These are phyloP conservation scores for Cepphus grylle DNA, from an alignment of 2,113 vertebrate genomes.

Conservation along the genomic window DNA sequence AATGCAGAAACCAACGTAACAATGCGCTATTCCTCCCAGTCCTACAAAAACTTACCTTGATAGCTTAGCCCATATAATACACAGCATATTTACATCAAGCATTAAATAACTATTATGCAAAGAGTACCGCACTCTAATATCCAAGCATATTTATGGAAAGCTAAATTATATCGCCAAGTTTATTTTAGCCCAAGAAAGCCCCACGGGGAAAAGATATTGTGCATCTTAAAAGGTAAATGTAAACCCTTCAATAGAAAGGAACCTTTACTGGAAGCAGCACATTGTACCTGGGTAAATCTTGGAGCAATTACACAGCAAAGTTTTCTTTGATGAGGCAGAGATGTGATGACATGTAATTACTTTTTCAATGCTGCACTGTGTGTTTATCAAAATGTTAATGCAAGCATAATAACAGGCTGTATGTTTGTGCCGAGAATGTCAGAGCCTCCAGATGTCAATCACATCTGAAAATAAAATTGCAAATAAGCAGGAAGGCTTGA, in stretches of 20 bases:
- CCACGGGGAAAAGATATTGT: constrained; percentile 67
- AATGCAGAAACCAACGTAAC: constrained; percentile 66
- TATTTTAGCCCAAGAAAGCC: constrained; percentile 73
- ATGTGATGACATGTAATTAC: constrained; percentile 96
- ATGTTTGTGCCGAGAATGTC: constrained; percentile 85
- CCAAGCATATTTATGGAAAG: constrained; percentile 74
- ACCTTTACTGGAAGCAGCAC: constrained; percentile 54
- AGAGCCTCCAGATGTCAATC: constrained; percentile 91
- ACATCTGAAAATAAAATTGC: constrained; percentile 88
- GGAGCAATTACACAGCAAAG: constrained; percentile 80
- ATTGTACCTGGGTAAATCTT: constrained; percentile 76
- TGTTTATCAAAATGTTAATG: constrained; percentile 99
- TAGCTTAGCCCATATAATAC: constrained; percentile 61
- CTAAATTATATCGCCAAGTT: constrained; percentile 74
- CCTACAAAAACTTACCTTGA: constrained; percentile 44
- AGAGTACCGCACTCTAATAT: constrained; percentile 60
- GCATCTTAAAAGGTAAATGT: constrained; percentile 75
- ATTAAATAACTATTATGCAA: constrained; percentile 76
- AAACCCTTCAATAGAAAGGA: constrained; percentile 67
- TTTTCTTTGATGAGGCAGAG: constrained; percentile 82
- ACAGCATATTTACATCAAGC: constrained; percentile 66
- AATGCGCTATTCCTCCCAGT: constrained; percentile 61
- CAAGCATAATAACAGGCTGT: constrained; percentile 97
- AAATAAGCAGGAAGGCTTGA: constrained; percentile 86
- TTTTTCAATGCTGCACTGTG: constrained; percentile 87